Conservation (phyloP, 2,888 invertebrate genomes). For the Cerastis leucographa region DNA sequence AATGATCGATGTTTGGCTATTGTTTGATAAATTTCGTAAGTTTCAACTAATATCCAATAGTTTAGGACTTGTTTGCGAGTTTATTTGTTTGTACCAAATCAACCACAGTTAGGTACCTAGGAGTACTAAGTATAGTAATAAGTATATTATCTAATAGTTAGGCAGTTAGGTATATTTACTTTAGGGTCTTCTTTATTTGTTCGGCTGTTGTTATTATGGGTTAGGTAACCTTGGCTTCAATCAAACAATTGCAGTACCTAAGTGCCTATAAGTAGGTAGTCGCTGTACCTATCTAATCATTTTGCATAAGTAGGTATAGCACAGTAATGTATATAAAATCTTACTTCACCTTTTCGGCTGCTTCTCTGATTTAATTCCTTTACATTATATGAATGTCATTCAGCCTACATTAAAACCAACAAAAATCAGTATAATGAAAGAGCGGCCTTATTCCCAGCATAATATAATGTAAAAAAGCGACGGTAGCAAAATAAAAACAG, state of each 20-base stretch:
- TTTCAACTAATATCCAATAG: slow-evolving; percentile 2
- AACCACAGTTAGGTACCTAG: not conserved
- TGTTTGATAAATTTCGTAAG: slow-evolving; percentile 16
- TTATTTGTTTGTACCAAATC: not conserved
- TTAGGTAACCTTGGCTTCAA: slow-evolving; percentile 1
- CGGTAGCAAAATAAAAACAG: slow-evolving; percentile 62
- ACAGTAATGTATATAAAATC: not conserved
- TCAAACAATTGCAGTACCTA: not conserved
- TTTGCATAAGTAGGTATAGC: not conserved
- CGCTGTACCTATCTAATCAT: not conserved
- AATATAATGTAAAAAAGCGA: slow-evolving; percentile 61
- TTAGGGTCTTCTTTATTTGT: not conserved
- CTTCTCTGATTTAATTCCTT: not conserved
- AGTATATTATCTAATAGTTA: no score
- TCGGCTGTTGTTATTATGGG: not conserved
- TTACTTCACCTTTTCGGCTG: not conserved
- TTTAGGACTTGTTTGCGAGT: not conserved
- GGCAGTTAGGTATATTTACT: not conserved
- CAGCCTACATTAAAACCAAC: slow-evolving; percentile 21
- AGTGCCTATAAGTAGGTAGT: not conserved
- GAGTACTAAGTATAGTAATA: no score
- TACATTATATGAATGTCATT: slow-evolving; percentile 21
- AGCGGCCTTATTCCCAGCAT: slow-evolving; percentile 44
- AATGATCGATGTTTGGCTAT: not conserved
- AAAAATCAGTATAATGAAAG: slow-evolving; percentile 44